Evolutionary conservation across 2,888 invertebrate species (phyloP), one percentile per base, ranked within the genome.

Genomic region (Cistogaster globosa): DNA sequence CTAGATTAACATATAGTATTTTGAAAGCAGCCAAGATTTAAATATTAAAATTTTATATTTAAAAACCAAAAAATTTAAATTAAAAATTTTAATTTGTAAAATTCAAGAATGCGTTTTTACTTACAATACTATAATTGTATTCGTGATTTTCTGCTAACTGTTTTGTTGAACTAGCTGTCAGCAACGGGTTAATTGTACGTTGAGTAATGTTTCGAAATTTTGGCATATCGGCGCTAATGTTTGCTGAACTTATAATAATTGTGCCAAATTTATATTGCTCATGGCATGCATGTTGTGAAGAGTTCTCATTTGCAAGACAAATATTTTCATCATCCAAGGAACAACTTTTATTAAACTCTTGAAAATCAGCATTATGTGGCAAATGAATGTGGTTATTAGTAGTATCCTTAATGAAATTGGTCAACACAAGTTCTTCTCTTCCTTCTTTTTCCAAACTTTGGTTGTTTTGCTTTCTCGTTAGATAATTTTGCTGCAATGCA

Each of bases 221-320:
- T 74, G 77, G 58, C 69, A 82, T 65, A 57, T 77, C 42, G 5
- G 20, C 8, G 4, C 42, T 87, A 6, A 87, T 82, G 51, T 51
- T 80, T 1, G 86, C 76, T 20, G 87, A 82, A 55, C 88, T 89
- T 32, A 89, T 88, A 32, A 89, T 88, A 26, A 89, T 88, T 6
- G 89, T 90, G 6, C 88, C 89, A n/a, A 89, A 68, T 58, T 89
- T 89, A 80, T 86, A 88, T 68, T 77, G 84, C 18, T 79, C 80
- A 18, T 84, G 82, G 18, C 58, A 58, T 9, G 36, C 51, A 68
- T 60, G 45, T 32, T 55, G 42, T 36, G 76, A 53, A 12, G 26
- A 26, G 38, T 63, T 53, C 11, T 45, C 57, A 42, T 53, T 51
- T 38, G 4, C 51, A 4, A 58, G 20, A 20, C 63, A 67, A 45